Base-by-base conservation (phyloP, 2,113 vertebrate species). In the Brachypteracias leptosomus region DNA sequence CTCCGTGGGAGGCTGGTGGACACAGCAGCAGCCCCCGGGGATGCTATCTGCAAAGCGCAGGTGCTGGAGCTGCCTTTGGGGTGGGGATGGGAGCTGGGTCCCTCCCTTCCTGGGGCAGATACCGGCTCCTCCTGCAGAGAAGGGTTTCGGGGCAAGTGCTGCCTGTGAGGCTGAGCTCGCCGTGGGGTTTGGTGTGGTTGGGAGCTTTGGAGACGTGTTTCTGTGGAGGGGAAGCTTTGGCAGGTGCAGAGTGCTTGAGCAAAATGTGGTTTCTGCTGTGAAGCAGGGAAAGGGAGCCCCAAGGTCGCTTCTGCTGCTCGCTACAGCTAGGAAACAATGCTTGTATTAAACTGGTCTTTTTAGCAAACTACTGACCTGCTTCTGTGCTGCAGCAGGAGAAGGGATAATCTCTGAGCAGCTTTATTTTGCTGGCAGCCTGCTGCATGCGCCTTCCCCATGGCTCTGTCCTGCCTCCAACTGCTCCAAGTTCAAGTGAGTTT, bases 381-480 rank as follows among this genome's bases (percentile, higher is more conserved):
- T 9, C 29, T 22, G 40, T 0, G 0, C 57, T 52, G 49, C 83
- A 26, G 2, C 26, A 9, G 8, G 61, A 33, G n/a, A 11, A 33
- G 52, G 49, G 51, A 12, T 38, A 1, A 33, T 18, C 35, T 21
- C 0, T 4, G n/a, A 84, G 63, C 51, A 35, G 70, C 73, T 78
- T 74, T 14, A 3, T 74, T 85, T 36, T 49, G 22, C 47, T 58
- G 46, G 31, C 74, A 70, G 57, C 63, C 35, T 21, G 66, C 24
- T 73, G 38, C n/a, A 0, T 0, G 4, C 2, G 11, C 59, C 18
- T 90, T 75, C 72, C 18, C 57, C 0, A 0, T 33, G 36, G 21
- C 59, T 80, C 55, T 29, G 0, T 20, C 80, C 38, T 28, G 36
- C 11, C 15, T 70, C 36, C 38, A 19, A 5, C 38, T 4, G 26